Base-by-base conservation (phyloP, 2,888 invertebrate genomes). In the Oscheius sp. region DNA sequence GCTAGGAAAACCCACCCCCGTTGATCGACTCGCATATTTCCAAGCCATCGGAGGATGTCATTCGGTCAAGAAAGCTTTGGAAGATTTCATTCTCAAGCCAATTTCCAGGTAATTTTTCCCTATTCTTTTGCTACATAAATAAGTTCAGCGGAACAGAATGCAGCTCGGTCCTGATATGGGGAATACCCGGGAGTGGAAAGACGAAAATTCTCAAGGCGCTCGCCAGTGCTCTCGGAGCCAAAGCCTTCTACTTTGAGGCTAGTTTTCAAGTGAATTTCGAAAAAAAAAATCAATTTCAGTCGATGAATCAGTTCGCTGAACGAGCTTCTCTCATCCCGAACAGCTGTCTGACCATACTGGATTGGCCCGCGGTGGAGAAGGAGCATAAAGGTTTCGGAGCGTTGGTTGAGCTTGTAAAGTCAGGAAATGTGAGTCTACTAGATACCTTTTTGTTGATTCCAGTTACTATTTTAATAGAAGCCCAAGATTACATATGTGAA, bases 101-200 rank as follows among this genome's bases (percentile, higher is more conserved):
- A 29, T 75, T 32, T 42, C 29, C 11, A 77, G 50, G 81, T 80
- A n/a, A 35, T 70, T 77, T 10, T 35, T 62, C 4, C 48, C 21
- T 21, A 21, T 11, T 50, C n/a, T 51, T 66, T 33, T 66, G 47
- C 4, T 7, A 5, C 42, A 5, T 5, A 42, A 42, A 42, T 7
- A 42, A 42, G 4, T 80, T 58, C 47, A 77, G 80, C 4, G 71
- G 75, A 2, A 62, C 77, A n/a, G 9, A 48, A 0, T 79, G 81
- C 10, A 83, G 85, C 59, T 82, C 84, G 0, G 72, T 84, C 0
- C 66, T 87, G n/a, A 55, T 87, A 37, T 84, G 79, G 77, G 87
- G 86, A 35, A 73, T 85, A n/a, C 83, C 86, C 2, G 87, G 87
- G 50, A 79, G 77, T 59, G 87, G 87, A 68, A 87, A 87, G 71